A percentile compares a stretch with the other conserved stretches of the same genome.
phyloP scores from a whole-genome alignment of 1,140 invertebrate species.

The Pogonus chalceus region DNA sequence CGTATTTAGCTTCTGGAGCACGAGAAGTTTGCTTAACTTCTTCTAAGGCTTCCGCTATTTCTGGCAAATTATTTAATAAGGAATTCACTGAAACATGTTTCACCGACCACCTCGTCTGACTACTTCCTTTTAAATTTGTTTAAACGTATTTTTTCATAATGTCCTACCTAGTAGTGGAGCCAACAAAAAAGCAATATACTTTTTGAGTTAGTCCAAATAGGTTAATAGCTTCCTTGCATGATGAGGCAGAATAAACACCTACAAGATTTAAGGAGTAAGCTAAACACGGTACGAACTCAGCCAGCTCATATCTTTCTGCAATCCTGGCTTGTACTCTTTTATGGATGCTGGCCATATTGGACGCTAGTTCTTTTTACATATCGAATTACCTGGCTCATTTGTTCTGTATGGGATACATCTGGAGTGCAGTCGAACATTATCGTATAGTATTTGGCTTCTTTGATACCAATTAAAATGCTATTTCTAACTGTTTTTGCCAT shows the following conservation, averaged over 20 bases:
- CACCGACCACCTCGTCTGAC: conserved; percentile 11
- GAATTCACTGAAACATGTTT: conserved; percentile 12
- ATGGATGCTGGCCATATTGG: neutral
- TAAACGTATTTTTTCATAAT: conserved; percentile 9
- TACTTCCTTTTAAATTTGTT: conserved; percentile 14
- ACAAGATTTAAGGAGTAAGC: conserved; percentile 13
- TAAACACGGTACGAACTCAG: too few species aligned
- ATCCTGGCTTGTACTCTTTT: too few species aligned
- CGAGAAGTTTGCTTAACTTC: too few species aligned
- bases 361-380: neutral
- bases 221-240: conserved; percentile 5
- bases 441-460: too few species aligned
- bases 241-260: conserved; percentile 8
- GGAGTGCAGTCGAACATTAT: neutral
- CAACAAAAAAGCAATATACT: conserved; percentile 12
- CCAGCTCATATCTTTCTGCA: too few species aligned
- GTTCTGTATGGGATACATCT: conserved; percentile 12
- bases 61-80: conserved; percentile 14
- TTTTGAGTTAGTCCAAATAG: conserved; percentile 11
- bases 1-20: conserved; percentile 9
- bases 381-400: conserved; percentile 14
- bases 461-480: too few species aligned
- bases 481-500: neutral
- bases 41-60: conserved; percentile 11
- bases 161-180: conserved; percentile 10